These are phyloP conservation scores for Cyanoramphus novaezelandiae DNA, from an alignment of 2,113 vertebrate species.

Conservation along the genomic window DNA sequence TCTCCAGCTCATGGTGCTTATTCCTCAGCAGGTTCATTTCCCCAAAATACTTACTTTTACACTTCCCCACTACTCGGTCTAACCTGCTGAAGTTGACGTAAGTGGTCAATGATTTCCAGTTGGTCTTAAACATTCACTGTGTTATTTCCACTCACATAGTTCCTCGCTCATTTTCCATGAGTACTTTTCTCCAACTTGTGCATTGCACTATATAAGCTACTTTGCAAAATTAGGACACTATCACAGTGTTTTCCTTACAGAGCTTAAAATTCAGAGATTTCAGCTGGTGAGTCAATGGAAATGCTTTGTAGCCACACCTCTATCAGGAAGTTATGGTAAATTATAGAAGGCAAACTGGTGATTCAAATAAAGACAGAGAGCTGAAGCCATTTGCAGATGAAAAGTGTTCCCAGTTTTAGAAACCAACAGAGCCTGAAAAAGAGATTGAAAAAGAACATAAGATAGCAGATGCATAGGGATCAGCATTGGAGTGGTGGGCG, in stretches of 20 bases:
- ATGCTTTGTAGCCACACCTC: neutral
- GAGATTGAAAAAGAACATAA: neutral
- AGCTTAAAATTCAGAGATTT: constrained; percentile 4
- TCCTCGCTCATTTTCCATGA: constrained; percentile 13
- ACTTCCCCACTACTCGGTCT: neutral
- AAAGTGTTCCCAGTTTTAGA: constrained; percentile 49
- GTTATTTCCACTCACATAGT: neutral
- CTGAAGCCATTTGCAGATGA: constrained; percentile 31
- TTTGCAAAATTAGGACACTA: neutral
- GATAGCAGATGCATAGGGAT: neutral
- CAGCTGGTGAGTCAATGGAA: constrained; percentile 22
- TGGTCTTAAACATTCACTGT: neutral
- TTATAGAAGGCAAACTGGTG: neutral
- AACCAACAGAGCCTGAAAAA: neutral
- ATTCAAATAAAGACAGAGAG: neutral
- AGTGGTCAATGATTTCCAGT: constrained; percentile 23
- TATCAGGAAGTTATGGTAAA: neutral
- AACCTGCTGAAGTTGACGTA: constrained; percentile 21
- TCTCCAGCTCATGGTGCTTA: neutral
- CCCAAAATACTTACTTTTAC: neutral
- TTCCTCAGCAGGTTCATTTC: constrained; percentile 5
- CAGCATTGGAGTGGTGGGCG: neutral
- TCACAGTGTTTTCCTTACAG: neutral
- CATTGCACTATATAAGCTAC: neutral
- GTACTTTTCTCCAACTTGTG: neutral